These are phyloP conservation scores for Potamarius usumacintae DNA, from an alignment of 2,113 vertebrate genomes.

Conservation along the genomic window DNA sequence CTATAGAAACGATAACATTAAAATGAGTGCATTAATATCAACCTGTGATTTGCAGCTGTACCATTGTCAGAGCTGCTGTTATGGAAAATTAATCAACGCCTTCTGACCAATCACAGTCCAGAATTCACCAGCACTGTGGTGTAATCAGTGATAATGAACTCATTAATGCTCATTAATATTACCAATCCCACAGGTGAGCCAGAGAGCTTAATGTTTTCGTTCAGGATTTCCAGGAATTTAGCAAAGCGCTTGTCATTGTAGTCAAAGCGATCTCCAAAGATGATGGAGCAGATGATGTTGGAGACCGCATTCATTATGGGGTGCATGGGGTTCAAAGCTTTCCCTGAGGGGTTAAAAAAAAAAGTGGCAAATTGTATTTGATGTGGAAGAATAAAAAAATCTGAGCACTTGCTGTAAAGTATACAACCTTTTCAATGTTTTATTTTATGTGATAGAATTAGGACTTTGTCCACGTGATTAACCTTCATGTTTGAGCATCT, in stretches of 20 bases:
- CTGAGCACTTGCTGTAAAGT: neutral
- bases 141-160: neutral
- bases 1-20: no score
- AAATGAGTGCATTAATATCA: no score
- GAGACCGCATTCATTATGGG: slow-evolving; percentile 52
- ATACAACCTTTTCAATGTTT: neutral
- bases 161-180: neutral
- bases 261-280: slow-evolving; percentile 61
- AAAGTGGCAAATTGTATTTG: neutral
- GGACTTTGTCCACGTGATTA: neutral
- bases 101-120: neutral
- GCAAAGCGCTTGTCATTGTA: slow-evolving; percentile 55
- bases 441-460: neutral
- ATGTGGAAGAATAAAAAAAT: neutral
- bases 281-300: slow-evolving; percentile 64
- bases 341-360: slow-evolving; percentile 38
- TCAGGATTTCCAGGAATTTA: slow-evolving; percentile 54
- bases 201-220: slow-evolving; percentile 10
- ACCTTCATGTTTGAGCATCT: slow-evolving; percentile 52
- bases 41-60: neutral
- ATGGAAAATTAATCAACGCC: neutral
- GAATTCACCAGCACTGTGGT: neutral
- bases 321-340: slow-evolving; percentile 46
- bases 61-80: no score
- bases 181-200: slow-evolving; percentile 46